phyloP scores from a whole-genome alignment of 2,888 invertebrate genomes.

The Trichogramma evanescens region DNA sequence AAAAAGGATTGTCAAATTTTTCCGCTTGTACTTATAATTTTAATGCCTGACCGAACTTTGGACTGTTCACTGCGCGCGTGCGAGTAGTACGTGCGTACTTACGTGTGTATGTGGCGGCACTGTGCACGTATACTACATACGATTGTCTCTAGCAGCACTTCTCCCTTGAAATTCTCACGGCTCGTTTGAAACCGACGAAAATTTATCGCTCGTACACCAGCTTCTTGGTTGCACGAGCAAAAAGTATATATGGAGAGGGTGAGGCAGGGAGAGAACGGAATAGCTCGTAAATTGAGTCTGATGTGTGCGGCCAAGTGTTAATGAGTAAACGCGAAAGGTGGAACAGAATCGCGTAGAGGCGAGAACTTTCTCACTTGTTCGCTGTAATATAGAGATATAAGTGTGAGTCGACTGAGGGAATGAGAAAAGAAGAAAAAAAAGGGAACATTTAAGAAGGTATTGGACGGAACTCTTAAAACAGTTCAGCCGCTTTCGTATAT shows the following conservation, averaged over 20 bases:
- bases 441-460: neutral
- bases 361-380: no score
- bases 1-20: no score
- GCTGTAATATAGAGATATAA: no score
- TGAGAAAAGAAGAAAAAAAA: slow-evolving; percentile 1
- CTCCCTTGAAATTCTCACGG: no score
- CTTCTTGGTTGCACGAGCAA: neutral
- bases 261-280: neutral
- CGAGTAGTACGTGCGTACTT: no score
- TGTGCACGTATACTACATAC: no score
- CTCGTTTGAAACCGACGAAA: neutral
- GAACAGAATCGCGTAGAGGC: slow-evolving; percentile 14
- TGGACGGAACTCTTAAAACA: slow-evolving; percentile 1
- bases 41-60: no score
- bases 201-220: slow-evolving; percentile 23
- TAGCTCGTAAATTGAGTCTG: slow-evolving; percentile 27
- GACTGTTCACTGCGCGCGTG: no score
- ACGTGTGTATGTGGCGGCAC: no score
- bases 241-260: neutral
- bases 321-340: slow-evolving; percentile 19
- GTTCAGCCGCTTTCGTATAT: slow-evolving; percentile 12
- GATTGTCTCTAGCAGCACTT: no score
- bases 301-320: slow-evolving; percentile 23
- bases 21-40: no score
- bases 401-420: neutral